These are phyloP conservation scores for Quadriops clusia DNA, from an alignment of 2,888 invertebrate species.

Conservation along the genomic window DNA sequence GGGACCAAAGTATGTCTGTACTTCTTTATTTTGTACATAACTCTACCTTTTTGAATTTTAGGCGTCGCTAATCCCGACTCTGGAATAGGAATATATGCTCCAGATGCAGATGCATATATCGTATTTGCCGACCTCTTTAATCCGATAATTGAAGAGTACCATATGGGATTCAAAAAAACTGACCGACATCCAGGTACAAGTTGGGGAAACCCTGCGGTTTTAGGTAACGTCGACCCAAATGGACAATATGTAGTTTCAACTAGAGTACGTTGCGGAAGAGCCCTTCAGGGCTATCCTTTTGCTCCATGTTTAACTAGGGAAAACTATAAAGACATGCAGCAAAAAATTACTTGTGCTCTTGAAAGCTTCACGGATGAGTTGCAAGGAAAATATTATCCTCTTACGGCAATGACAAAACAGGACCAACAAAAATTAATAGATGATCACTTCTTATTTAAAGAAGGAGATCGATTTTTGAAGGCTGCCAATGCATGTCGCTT, in stretches of 20 bases:
- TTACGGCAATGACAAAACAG: constrained; percentile 85
- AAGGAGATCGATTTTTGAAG: constrained; percentile 81
- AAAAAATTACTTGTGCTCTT: constrained; percentile 35
- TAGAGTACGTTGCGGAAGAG: constrained; percentile 53
- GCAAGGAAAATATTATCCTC: constrained; percentile 84
- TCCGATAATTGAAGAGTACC: constrained; percentile 57
- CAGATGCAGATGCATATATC: constrained; percentile 55
- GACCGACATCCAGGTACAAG: constrained; percentile 49
- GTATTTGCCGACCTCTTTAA: constrained; percentile 53
- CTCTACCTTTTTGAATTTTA: constrained; percentile 19
- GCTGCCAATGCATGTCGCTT: constrained; percentile 53
- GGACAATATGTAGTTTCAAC: constrained; percentile 51
- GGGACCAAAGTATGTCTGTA: too few species aligned
- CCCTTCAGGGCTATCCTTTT: constrained; percentile 49
- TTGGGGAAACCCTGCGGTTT: constrained; percentile 45
- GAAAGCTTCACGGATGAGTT: constrained; percentile 48
- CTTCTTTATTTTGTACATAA: not conserved
- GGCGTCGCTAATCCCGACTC: constrained; percentile 55
- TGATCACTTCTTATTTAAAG: constrained; percentile 95
- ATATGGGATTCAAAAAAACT: constrained; percentile 44
- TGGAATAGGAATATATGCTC: constrained; percentile 52
- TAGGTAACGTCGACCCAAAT: constrained; percentile 48
- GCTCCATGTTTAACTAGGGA: constrained; percentile 54
- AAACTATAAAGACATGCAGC: constrained; percentile 52
- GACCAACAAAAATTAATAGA: constrained; percentile 90